These are phyloP conservation scores for Tilapia sparmanii DNA, from an alignment of 2,113 vertebrate species.

Conservation along the genomic window DNA sequence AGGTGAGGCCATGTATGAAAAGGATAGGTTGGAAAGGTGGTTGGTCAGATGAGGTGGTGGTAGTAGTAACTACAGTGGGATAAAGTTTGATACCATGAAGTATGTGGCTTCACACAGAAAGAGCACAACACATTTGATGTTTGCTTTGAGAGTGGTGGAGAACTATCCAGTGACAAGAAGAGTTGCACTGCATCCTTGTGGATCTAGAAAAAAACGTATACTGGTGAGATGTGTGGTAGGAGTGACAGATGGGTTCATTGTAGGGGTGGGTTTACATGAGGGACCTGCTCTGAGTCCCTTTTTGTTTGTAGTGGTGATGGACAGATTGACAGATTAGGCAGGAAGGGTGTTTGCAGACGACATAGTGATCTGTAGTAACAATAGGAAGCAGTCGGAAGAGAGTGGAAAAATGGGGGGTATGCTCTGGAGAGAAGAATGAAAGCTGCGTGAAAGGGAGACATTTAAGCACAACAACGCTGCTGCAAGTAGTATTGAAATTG, in stretches of 20 bases:
- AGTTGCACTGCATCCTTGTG: not conserved
- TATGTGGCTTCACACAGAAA: not conserved
- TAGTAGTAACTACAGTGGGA: not conserved
- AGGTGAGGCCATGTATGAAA: not conserved
- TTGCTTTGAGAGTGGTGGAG: not conserved
- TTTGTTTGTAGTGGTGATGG: not conserved
- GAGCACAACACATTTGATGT: not conserved
- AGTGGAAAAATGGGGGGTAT: not conserved
- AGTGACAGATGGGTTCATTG: not conserved
- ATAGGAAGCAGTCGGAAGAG: not conserved
- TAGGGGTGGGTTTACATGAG: not conserved
- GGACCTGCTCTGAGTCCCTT: not conserved
- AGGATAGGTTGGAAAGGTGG: not conserved
- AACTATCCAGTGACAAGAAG: not conserved
- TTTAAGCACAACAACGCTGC: not conserved
- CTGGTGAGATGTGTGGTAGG: not conserved
- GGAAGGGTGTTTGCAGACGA: not conserved
- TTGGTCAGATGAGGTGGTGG: not conserved
- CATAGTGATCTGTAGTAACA: not conserved
- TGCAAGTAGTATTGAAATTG: not conserved
- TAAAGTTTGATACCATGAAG: not conserved
- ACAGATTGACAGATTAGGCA: not conserved
- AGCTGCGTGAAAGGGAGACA: not conserved
- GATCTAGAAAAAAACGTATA: not conserved
- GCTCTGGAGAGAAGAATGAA: not conserved